Conservation (phyloP, 92 coral and sea anemone species). For the Virgularia gustaviana region DNA sequence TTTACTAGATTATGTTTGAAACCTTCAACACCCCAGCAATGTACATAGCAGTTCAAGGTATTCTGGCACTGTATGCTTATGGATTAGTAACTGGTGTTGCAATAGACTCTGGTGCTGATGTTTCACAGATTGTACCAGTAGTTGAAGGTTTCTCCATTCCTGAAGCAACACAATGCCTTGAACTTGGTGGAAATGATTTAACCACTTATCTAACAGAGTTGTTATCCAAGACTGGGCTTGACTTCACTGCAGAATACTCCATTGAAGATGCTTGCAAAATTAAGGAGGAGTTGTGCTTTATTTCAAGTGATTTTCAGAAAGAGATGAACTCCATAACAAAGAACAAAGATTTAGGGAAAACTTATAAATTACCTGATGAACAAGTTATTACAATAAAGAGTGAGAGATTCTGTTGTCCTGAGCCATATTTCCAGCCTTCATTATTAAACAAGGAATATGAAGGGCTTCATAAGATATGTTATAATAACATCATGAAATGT, state of each 20-base stretch:
- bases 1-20: conserved; percentile 82
- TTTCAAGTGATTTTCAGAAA: conserved; percentile 74
- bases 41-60: conserved; percentile 85
- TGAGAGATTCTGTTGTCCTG: conserved; percentile 90
- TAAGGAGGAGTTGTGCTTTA: conserved; percentile 86
- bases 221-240: conserved; percentile 73
- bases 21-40: conserved; percentile 86
- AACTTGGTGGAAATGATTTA: conserved; percentile 74
- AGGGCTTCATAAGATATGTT: conserved; percentile 85
- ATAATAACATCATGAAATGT: conserved; percentile 90
- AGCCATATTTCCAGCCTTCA: conserved; percentile 82
- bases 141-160: conserved; percentile 79
- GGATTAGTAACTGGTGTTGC: conserved; percentile 91
- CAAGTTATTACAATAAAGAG: conserved; percentile 84
- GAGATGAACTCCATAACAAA: conserved; percentile 77
- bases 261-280: conserved; percentile 81
- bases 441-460: conserved; percentile 75
- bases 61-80: conserved; percentile 82
- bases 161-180: conserved; percentile 73
- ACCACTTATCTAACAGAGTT: conserved; percentile 74
- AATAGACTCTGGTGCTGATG: conserved; percentile 86
- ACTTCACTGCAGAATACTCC: conserved; percentile 66
- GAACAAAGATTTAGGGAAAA: conserved; percentile 68
- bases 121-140: conserved; percentile 82
- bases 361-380: conserved; percentile 89